Evolutionary conservation across 2,797 vertebrate genomes (phyloP).

Genomic region (Bovichtus diacanthus): DNA sequence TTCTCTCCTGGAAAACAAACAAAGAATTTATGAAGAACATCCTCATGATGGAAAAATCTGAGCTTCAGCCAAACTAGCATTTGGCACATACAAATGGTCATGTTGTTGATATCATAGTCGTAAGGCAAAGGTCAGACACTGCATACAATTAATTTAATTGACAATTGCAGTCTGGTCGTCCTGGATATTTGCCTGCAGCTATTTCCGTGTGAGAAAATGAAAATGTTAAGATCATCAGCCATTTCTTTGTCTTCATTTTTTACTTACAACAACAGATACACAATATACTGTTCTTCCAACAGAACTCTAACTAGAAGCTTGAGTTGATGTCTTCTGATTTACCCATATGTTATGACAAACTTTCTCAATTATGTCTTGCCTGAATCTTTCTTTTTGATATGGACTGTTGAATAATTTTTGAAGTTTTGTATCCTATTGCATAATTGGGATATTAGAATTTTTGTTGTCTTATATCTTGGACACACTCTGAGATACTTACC

Average conservation of each 20-base stretch:
- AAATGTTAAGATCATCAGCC: background rate
- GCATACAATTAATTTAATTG: background rate
- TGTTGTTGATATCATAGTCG: background rate
- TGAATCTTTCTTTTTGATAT: background rate
- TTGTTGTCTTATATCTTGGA: background rate
- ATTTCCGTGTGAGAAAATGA: background rate
- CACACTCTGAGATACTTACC: slow-evolving; percentile 66
- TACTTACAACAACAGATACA: too few species aligned
- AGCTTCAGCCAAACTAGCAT: background rate
- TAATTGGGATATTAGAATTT: background rate
- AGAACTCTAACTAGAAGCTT: background rate
- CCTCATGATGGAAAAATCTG: background rate
- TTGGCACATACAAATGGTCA: background rate
- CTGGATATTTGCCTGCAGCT: background rate
- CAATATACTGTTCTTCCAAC: background rate
- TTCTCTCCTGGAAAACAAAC: slow-evolving; percentile 67
- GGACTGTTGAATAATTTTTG: background rate
- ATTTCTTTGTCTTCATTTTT: background rate
- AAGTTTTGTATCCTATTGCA: background rate
- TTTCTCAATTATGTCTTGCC: background rate
- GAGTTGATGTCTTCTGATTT: background rate
- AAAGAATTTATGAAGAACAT: background rate
- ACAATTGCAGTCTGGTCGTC: background rate
- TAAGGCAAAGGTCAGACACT: background rate
- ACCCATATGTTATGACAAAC: background rate